These are phyloP conservation scores for Scolopax rusticola DNA, from an alignment of 2,797 vertebrate genomes.

Conservation along the genomic window DNA sequence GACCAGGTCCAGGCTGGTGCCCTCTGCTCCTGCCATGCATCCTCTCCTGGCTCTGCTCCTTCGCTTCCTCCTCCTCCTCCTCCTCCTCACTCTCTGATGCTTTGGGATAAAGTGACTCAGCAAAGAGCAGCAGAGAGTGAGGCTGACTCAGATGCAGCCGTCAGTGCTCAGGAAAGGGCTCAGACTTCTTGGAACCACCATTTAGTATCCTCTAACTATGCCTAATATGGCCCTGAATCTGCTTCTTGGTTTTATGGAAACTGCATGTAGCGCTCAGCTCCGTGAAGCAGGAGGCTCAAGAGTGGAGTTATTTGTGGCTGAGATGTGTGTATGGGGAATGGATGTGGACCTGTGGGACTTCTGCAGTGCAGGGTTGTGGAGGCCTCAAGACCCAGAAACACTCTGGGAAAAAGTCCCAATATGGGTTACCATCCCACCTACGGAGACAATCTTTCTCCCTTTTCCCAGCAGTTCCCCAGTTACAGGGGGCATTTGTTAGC, in stretches of 20 bases:
- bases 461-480: not conserved
- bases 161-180: constrained; percentile 6
- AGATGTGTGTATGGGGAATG: not conserved
- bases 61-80: not conserved
- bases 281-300: not conserved
- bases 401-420: not conserved
- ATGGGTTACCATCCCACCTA: not conserved
- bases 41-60: not conserved
- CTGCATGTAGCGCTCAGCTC: not conserved
- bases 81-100: not conserved
- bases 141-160: constrained; percentile 18
- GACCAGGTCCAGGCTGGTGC: not conserved
- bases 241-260: not conserved
- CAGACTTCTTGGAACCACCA: constrained; percentile 41
- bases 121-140: not conserved
- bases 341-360: not conserved
- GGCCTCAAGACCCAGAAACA: rapidly evolving
- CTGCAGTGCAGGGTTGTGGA: not conserved
- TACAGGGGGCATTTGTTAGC: not conserved
- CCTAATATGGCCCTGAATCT: constrained; percentile 21
- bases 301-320: not conserved
- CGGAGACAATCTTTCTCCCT: not conserved
- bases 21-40: not conserved
- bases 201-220: not conserved
- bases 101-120: constrained; percentile 18